Evolutionary conservation across 30 jellyfish, hydroid and myxozoan species (phyloP).

Genomic region (Hydractinia echinata): DNA sequence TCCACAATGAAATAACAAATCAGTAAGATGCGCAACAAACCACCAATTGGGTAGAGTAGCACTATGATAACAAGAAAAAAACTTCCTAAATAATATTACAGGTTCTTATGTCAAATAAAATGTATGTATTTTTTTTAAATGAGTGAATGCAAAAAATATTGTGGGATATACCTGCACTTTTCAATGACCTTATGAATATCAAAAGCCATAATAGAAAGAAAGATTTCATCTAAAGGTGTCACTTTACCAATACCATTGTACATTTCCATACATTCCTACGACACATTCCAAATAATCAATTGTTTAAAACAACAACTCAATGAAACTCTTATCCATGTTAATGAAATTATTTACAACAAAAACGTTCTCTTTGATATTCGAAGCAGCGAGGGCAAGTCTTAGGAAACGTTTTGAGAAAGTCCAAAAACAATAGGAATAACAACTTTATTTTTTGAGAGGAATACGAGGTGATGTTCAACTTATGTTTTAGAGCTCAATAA

Average conservation of each 20-base stretch:
- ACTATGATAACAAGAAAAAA: conserved; percentile 37
- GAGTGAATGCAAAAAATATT: not conserved
- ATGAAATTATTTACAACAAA: no score
- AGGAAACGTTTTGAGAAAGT: no score
- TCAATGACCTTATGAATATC: conserved; percentile 70
- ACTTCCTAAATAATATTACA: no score
- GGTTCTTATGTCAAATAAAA: not conserved
- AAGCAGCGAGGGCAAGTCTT: no score
- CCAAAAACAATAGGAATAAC: no score
- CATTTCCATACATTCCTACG: conserved; percentile 49
- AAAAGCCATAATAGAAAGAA: conserved; percentile 59
- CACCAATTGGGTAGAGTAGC: conserved; percentile 91
- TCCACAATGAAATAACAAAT: conserved; percentile 73
- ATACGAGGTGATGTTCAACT: no score
- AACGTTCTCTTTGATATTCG: no score
- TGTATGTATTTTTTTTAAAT: no score
- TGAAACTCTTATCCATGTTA: not conserved
- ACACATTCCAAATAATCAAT: not conserved
- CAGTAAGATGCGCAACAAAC: conserved; percentile 88
- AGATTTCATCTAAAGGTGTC: conserved; percentile 62
- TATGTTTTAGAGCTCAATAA: no score
- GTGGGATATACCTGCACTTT: conserved; percentile 57
- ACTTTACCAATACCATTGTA: conserved; percentile 42
- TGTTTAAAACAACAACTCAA: not conserved
- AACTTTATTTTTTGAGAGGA: no score